Base-by-base conservation (phyloP, 2,113 vertebrate species). In the Okapia johnstoni region DNA sequence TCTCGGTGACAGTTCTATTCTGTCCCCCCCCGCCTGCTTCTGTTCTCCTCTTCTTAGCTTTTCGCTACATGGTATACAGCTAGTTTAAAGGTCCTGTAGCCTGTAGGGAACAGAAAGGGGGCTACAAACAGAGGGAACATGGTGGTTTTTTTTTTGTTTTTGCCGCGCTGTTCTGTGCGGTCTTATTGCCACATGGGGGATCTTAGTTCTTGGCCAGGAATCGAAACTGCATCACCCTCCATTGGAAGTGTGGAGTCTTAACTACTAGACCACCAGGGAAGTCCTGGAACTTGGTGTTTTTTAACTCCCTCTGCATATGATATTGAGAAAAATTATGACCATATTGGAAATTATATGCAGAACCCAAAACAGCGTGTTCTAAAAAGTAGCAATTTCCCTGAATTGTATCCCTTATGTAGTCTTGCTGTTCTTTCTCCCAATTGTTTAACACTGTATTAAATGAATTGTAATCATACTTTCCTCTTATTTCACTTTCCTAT, bases 161-260 rank as follows among this genome's bases (percentile, higher is more conserved):
- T 40, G 40, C 21, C 2, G 0, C 0, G 1, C 21, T 43, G 40
- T 43, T 43, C 70, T 76, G 3, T 76, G 40, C 3, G 1, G 6
- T 43, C 12, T 76, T 25, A 8, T 43, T 76, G 40, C 23, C 36
- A 43, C 23, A 2, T 2, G 11, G 21, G 12, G 23, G 12, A 43
- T 76, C 40, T 15, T 76, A 43, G 12, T 76, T 43, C 40, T 76
- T 4, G 40, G 23, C 70, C 23, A 43, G 70, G 70, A 76, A 43
- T 76, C 2, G 1, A 76, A 43, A 40, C 40, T 43, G 3, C 70
- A 43, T 43, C 12, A 23, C 23, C 12, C 12, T 76, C 36, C 40
- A 26, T 26, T 43, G 40, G 12, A 43, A 76, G 70, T 26, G 23
- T 76, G 70, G 12, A 26, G 12, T 76, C 40, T 26, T 76, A 43